Evolutionary conservation across 2,113 vertebrate genomes (phyloP).

Genomic region (Andinoacara biseriatus): DNA sequence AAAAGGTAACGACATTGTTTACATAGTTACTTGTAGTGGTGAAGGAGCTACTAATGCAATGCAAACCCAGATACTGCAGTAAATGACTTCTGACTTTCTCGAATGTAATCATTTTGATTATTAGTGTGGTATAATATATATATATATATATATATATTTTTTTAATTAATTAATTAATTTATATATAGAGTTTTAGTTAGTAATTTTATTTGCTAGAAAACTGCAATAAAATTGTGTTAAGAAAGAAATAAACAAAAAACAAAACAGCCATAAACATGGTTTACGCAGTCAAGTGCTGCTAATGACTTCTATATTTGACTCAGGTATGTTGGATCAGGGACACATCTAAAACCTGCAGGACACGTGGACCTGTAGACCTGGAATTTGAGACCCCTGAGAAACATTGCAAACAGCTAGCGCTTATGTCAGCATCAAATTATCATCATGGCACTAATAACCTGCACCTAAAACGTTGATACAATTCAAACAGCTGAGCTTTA

Average conservation of each 20-base stretch:
- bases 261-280: background rate
- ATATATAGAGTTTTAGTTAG: background rate
- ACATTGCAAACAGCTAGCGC: background rate
- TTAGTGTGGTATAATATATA: background rate
- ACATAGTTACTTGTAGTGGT: background rate
- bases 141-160: background rate
- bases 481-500: background rate
- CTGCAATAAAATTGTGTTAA: background rate
- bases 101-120: background rate
- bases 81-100: background rate
- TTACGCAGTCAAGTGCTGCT: too few relatives aligned
- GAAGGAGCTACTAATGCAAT: background rate
- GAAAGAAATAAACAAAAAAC: background rate
- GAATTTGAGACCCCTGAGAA: background rate
- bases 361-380: too few relatives aligned
- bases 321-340: too few relatives aligned
- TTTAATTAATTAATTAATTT: too few relatives aligned
- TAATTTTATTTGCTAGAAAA: background rate
- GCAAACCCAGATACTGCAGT: background rate
- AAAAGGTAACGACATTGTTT: background rate
- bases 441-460: background rate
- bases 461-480: background rate
- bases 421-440: background rate
- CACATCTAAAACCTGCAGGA: too few relatives aligned
- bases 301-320: too few relatives aligned